These are phyloP conservation scores for Andrena hattorfiana DNA, from an alignment of 2,888 invertebrate species.

Conservation along the genomic window DNA sequence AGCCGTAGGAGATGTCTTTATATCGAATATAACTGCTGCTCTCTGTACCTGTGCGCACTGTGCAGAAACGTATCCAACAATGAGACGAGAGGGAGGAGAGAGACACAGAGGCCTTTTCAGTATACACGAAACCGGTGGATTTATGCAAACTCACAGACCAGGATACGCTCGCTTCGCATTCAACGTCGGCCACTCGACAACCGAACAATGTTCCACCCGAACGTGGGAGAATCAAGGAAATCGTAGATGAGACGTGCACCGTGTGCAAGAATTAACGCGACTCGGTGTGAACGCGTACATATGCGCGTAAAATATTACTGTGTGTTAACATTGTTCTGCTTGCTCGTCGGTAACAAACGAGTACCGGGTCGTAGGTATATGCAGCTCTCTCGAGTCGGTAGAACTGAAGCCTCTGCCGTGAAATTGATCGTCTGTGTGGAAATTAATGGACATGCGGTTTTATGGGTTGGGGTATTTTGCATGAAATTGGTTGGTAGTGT, in stretches of 20 bases:
- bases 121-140: constrained; percentile 38
- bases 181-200: constrained; percentile 20
- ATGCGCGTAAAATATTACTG: constrained; percentile 27
- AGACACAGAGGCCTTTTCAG: constrained; percentile 22
- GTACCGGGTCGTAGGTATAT: not conserved
- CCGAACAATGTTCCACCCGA: constrained; percentile 50
- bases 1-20: constrained; percentile 37
- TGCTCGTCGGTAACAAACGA: constrained; percentile 10
- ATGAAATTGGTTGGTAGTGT: too few relatives aligned
- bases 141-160: constrained; percentile 56
- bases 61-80: constrained; percentile 3
- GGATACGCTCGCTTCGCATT: constrained; percentile 41
- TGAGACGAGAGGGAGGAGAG: not conserved
- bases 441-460: too few relatives aligned
- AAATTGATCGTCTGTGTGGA: too few relatives aligned
- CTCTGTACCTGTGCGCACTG: not conserved
- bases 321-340: constrained; percentile 7
- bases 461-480: too few relatives aligned
- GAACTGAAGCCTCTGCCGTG: too few relatives aligned
- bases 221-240: constrained; percentile 66
- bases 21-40: constrained; percentile 30
- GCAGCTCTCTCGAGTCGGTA: not conserved
- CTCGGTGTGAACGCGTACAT: constrained; percentile 31
- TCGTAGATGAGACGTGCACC: constrained; percentile 49
- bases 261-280: constrained; percentile 49